Conservation (phyloP, 1,140 invertebrate species). For the Heliconius hewitsoni region DNA sequence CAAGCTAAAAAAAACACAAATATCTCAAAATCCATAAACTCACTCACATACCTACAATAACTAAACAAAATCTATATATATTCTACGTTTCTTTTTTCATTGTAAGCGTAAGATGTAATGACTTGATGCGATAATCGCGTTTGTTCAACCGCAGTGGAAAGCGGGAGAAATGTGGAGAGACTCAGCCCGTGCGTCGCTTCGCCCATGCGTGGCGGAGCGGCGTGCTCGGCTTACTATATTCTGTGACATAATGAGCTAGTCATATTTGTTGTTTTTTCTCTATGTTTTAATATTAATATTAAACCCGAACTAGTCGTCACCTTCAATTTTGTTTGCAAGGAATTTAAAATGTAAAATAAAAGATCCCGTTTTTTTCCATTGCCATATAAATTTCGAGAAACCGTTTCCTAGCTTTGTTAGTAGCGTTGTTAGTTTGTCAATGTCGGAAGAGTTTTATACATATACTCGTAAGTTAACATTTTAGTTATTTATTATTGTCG, state of each 20-base stretch:
- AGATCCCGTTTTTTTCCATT: too few relatives aligned
- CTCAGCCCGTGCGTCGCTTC: constrained; percentile 41
- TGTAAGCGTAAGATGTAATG: constrained; percentile 26
- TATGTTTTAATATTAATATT: not conserved
- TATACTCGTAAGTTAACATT: too few relatives aligned
- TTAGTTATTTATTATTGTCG: too few relatives aligned
- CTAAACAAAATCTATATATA: not conserved
- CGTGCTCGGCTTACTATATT: constrained; percentile 7
- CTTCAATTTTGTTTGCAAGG: too few relatives aligned
- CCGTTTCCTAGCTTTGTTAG: too few relatives aligned
- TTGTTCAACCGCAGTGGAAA: constrained; percentile 67
- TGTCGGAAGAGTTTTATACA: too few relatives aligned
- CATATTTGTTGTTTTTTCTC: not conserved
- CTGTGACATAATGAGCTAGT: constrained; percentile 13
- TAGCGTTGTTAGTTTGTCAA: too few relatives aligned
- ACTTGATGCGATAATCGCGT: constrained; percentile 35
- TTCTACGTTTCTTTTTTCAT: not conserved
- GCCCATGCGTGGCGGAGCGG: constrained; percentile 26
- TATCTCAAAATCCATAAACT: not conserved
- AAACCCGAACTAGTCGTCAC: not conserved
- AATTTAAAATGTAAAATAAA: too few relatives aligned
- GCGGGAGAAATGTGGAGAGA: constrained; percentile 67
- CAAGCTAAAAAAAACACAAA: not conserved
- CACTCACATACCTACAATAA: not conserved
- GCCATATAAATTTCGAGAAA: too few relatives aligned